Conservation (phyloP, 2,113 vertebrate species). For the Barnardius zonarius region DNA sequence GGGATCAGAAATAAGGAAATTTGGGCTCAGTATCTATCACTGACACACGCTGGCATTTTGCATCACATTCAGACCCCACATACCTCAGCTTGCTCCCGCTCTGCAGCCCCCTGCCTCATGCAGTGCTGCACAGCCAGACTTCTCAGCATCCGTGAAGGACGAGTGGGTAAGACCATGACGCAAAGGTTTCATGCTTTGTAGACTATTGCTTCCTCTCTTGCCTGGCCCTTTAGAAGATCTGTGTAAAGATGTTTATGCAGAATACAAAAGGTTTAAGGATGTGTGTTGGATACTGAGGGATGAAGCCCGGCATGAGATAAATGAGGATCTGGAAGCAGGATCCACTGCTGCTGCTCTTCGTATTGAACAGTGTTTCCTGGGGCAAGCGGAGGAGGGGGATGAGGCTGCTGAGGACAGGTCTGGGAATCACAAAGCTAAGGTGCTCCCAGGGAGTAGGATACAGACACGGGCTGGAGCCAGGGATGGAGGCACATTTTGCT, state of each 20-base stretch:
- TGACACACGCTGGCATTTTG: not conserved
- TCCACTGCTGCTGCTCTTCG: not conserved
- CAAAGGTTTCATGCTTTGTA: not conserved
- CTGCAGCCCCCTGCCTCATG: not conserved
- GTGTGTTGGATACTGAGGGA: not conserved
- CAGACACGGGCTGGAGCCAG: not conserved
- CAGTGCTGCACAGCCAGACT: rapidly evolving
- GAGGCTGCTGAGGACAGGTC: not conserved
- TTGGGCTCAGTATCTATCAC: not conserved
- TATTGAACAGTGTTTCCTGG: not conserved
- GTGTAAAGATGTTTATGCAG: slow-evolving; percentile 10
- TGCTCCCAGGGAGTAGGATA: not conserved
- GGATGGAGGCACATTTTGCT: not conserved
- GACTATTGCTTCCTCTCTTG: not conserved
- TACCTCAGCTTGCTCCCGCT: not conserved
- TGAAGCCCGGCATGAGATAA: not conserved
- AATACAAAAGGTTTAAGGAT: slow-evolving; percentile 12
- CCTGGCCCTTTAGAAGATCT: not conserved
- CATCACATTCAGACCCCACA: not conserved
- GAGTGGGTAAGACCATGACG: not conserved
- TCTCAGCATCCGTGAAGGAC: rapidly evolving
- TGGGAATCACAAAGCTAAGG: not conserved
- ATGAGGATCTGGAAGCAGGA: not conserved
- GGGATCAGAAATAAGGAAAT: not conserved
- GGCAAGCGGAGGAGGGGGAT: not conserved